phyloP scores from a whole-genome alignment of 1,140 invertebrate genomes.

The Idris sp. region DNA sequence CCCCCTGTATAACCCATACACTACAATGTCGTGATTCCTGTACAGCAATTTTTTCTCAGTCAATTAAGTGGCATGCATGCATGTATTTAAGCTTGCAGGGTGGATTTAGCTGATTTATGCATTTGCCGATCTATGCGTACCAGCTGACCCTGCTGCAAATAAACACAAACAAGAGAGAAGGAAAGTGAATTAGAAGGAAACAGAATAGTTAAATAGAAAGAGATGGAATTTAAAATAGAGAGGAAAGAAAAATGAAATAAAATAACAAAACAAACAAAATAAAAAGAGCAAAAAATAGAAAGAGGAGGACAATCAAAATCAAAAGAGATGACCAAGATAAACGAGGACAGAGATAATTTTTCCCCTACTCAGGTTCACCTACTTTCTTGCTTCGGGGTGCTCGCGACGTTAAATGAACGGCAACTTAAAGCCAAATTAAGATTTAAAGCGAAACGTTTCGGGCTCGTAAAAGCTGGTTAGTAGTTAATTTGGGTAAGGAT shows the following conservation, averaged over 20 bases:
- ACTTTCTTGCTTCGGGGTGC: slow-evolving; percentile 26
- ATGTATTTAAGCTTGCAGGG: slow-evolving; percentile 54
- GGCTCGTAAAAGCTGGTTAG: slow-evolving; percentile 64
- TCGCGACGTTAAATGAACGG: slow-evolving; percentile 49
- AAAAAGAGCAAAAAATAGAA: not conserved
- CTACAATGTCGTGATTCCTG: no score
- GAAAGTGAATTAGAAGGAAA: not conserved
- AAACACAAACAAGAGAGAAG: not conserved
- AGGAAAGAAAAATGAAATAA: no score
- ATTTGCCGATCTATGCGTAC: slow-evolving; percentile 28
- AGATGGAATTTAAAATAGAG: no score
- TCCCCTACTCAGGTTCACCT: slow-evolving; percentile 22
- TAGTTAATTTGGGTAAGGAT: slow-evolving; percentile 62
- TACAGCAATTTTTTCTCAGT: slow-evolving; percentile 50
- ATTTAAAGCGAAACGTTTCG: slow-evolving; percentile 59
- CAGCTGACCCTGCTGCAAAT: slow-evolving; percentile 16
- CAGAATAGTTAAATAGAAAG: not conserved
- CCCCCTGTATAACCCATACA: no score
- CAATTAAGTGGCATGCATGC: slow-evolving; percentile 55
- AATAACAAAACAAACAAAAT: not conserved
- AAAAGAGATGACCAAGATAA: slow-evolving; percentile 1
- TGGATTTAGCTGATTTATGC: slow-evolving; percentile 52
- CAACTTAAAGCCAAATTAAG: slow-evolving; percentile 62
- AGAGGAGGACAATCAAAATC: not conserved
- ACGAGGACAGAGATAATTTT: slow-evolving; percentile 6